Evolutionary conservation across 2,888 invertebrate genomes (phyloP), one percentile per base, ranked within the genome.

Genomic region (Thysanoteuthis rhombus): DNA sequence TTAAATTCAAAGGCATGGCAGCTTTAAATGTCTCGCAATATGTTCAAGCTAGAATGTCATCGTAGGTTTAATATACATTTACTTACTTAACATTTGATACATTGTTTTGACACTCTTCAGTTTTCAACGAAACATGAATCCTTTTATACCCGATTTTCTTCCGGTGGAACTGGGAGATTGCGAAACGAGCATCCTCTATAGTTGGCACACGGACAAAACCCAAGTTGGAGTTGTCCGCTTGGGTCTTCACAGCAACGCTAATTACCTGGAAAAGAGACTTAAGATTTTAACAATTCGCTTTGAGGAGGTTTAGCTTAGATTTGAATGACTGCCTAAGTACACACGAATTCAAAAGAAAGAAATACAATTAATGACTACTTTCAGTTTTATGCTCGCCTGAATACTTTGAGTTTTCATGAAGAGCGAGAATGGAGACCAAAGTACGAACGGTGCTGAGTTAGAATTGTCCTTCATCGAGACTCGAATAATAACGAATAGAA

Each of bases 91-190:
- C 94, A 93, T 95, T 96, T 25, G 95, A 95, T 28, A 95, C 95
- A 8, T 96, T 95, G 10, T 95, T 95, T 36, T 95, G 95, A 28
- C 94, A 94, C n/a, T 95, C 95, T 52, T 96, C 96, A 94, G 94
- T 95, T 93, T 96, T 96, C 47, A 97, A 94, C 12, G 96, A 95
- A 32, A 99, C 98, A 94, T 98, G 98, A 94, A 99, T 98, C 93
- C 98, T 97, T 96, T 98, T 98, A 95, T 98, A 98, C 19, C 98
- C 99, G 94, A 99, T 97, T 96, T 98, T 98, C 94, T 98, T 98
- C 94, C 98, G 98, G 97, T 99, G 99, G 93, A 99, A 97, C 96
- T 98, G 98, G 0, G 98, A 98, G 95, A 99, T 98, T 58, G 98
- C 98, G 95, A 96, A 97, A 95, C 98, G 97, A 94, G 97, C 97